Conservation (phyloP, 2,113 vertebrate genomes). For the Pelvicachromis taeniatus region DNA sequence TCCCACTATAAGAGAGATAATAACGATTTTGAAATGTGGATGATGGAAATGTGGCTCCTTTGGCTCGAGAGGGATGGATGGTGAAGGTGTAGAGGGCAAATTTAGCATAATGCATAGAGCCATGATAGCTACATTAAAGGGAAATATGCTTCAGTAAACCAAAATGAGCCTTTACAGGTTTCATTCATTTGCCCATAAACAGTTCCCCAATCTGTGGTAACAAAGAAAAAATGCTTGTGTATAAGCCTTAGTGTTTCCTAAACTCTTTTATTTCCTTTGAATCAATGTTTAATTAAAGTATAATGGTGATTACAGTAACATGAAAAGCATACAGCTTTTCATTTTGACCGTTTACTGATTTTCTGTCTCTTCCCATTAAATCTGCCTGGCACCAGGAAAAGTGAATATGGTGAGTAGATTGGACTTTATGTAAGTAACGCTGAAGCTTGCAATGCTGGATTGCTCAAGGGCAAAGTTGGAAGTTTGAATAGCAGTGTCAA, state of each 20-base stretch:
- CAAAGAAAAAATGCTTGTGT: too few species aligned
- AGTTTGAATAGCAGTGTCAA: not conserved
- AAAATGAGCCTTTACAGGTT: not conserved
- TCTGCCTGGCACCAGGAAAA: not conserved
- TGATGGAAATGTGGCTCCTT: not conserved
- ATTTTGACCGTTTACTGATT: not conserved
- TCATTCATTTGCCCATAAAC: not conserved
- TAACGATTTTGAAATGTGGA: not conserved
- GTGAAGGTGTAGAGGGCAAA: not conserved
- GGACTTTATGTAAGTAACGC: not conserved
- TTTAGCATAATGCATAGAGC: not conserved
- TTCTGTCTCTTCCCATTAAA: not conserved
- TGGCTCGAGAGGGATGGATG: not conserved
- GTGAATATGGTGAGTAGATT: not conserved
- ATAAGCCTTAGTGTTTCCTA: not conserved
- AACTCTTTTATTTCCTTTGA: not conserved
- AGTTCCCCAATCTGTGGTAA: not conserved
- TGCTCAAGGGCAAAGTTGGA: too few species aligned
- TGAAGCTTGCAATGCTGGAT: not conserved
- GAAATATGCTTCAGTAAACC: not conserved
- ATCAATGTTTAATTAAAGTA: not conserved
- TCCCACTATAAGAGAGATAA: not conserved
- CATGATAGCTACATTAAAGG: too few species aligned
- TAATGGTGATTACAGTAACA: not conserved
- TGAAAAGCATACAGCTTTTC: not conserved